These are phyloP conservation scores for Agrotis exclamationis DNA, from an alignment of 2,888 invertebrate species.

Conservation along the genomic window DNA sequence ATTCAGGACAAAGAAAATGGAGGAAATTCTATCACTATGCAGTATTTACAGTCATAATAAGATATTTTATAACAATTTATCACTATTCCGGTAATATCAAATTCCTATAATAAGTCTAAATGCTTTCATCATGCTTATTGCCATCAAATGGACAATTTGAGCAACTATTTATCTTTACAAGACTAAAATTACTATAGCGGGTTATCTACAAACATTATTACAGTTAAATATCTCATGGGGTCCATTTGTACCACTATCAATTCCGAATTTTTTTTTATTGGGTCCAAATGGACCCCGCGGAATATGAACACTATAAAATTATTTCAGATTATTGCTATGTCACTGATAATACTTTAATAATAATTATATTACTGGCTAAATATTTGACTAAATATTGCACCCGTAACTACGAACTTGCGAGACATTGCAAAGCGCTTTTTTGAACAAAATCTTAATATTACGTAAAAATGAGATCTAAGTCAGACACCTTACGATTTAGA, in stretches of 20 bases:
- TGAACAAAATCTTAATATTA: constrained; percentile 37
- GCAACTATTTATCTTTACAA: constrained; percentile 65
- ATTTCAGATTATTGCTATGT: constrained; percentile 52
- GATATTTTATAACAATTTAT: constrained; percentile 36
- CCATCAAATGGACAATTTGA: constrained; percentile 72
- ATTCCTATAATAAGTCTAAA: constrained; percentile 34
- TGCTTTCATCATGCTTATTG: constrained; percentile 67
- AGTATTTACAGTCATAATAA: constrained; percentile 44
- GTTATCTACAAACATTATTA: constrained; percentile 45
- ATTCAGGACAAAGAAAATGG: constrained; percentile 17
- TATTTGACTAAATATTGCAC: constrained; percentile 45
- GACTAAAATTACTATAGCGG: constrained; percentile 9
- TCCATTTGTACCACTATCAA: constrained; percentile 17
- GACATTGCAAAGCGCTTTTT: constrained; percentile 32
- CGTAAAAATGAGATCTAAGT: constrained; percentile 22
- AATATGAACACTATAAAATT: constrained; percentile 22
- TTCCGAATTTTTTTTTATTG: constrained; percentile 27
- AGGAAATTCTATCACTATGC: constrained; percentile 21
- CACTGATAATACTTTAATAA: constrained; percentile 22
- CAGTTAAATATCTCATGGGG: constrained; percentile 15
- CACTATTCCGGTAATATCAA: constrained; percentile 30
- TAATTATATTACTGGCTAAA: constrained; percentile 13
- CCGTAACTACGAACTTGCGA: constrained; percentile 57
- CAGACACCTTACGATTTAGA: constrained; percentile 46
- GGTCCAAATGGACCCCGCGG: constrained; percentile 12